A percentile compares a stretch with the other conserved stretches of the same genome.
Conservation (phyloP, 2,113 vertebrate genomes). For the Daubentonia madagascariensis region DNA sequence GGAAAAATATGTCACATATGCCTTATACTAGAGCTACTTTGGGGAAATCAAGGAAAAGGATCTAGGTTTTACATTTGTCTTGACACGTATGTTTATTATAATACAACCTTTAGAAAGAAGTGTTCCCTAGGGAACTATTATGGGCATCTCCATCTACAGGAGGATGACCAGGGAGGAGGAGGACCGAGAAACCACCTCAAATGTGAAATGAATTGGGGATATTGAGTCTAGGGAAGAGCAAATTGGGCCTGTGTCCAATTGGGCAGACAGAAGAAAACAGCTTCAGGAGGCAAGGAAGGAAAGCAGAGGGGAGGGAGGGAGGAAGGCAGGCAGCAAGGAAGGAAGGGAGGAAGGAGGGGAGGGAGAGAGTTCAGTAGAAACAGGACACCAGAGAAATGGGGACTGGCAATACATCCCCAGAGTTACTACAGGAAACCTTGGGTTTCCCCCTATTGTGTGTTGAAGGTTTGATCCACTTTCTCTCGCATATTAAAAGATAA, state of each 20-base stretch:
- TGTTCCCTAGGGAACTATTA: background rate
- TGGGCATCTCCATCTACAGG: background rate
- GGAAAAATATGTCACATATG: background rate
- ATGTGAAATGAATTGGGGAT: background rate
- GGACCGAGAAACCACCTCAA: background rate
- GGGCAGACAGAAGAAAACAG: background rate
- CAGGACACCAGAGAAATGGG: background rate
- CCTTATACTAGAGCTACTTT: background rate
- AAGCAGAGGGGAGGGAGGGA: too few species aligned
- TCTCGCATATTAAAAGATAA: background rate
- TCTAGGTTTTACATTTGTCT: background rate
- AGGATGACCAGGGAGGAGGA: background rate
- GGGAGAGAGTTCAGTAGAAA: background rate
- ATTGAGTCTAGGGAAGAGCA: background rate
- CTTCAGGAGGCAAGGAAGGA: background rate
- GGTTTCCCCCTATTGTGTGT: background rate
- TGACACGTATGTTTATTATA: background rate
- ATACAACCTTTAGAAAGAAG: background rate
- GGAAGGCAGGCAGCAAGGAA: rapidly evolving
- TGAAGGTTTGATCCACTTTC: background rate
- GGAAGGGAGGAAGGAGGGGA: rapidly evolving
- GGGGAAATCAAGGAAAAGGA: background rate
- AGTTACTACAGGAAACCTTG: background rate
- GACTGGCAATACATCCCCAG: background rate
- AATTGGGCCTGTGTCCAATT: too few species aligned